Evolutionary conservation across 2,888 invertebrate species (phyloP), one percentile per base, ranked within the genome.

Genomic region (Lamproptera curius): DNA sequence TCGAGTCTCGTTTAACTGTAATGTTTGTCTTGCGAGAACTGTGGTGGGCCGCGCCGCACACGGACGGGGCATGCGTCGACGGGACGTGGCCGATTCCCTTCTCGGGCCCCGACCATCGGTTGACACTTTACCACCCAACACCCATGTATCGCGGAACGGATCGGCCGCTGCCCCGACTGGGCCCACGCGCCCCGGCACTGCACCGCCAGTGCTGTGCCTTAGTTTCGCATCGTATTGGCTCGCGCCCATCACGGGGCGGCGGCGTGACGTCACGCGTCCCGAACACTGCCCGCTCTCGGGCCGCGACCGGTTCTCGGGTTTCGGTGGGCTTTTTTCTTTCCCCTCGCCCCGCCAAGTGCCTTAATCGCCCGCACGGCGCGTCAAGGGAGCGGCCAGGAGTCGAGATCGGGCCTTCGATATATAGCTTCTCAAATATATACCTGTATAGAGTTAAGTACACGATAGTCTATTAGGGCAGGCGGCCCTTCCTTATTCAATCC

Each of bases 1-100:
- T 84, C 77, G 86, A 87, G 86, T 86, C 86, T 87, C 85, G 41
- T 84, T 81, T 85, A 83, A 84, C 78, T 85, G 68, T 85, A 80
- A 77, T 77, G 75, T 80, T 80, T 76, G 74, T 78, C 75, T 72
- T 75, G 73, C 80, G 76, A 68, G 76, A 69, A 76, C 71, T 75
- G 76, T 20, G 6, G 4, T 79, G 81, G 70, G 76, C 77, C 81
- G 80, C 86, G 83, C 83, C 83, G 85, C 86, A 79, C 68, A 71
- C 83, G 76, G 77, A 76, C 80, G 83, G 70, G 82, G 74, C 76
- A 71, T 69, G 78, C 81, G 83, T 80, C 80, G 73, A 72, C 75
- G 79, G 74, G 80, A 79, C 83, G 78, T 72, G 77, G 61, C 71
- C 70, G 76, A 64, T 66, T 65, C 63, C 67, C 62, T n/a, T n/a